Evolutionary conservation across 2,888 invertebrate species (phyloP).

Genomic region (Formica aserva): DNA sequence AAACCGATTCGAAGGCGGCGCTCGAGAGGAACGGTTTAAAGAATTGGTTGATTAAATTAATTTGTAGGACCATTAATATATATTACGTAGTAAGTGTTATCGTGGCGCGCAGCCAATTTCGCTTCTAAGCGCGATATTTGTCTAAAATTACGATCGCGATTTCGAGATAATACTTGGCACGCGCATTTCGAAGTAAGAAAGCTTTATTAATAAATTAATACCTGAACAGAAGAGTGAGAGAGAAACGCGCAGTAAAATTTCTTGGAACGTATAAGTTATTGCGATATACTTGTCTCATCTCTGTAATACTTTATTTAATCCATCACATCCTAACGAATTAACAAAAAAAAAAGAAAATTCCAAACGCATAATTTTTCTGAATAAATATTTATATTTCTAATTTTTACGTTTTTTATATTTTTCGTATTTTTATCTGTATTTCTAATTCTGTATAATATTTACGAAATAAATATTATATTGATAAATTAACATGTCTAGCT

Average conservation of each 20-base stretch:
- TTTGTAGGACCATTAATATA: constrained; percentile 43
- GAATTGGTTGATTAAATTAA: constrained; percentile 44
- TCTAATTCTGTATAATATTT: not conserved
- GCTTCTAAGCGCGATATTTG: constrained; percentile 38
- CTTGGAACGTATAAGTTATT: constrained; percentile 3
- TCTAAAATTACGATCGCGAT: constrained; percentile 45
- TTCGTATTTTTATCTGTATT: not conserved
- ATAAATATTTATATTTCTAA: not conserved
- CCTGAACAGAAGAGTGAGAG: constrained; percentile 4
- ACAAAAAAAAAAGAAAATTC: not conserved
- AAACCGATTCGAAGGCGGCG: constrained; percentile 2
- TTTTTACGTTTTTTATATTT: not conserved
- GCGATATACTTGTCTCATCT: not conserved
- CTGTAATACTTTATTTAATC: not conserved
- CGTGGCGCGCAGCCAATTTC: constrained; percentile 41
- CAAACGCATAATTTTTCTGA: not conserved
- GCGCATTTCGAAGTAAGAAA: constrained; percentile 7
- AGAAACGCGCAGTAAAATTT: not conserved
- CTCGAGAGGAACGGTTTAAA: constrained; percentile 4
- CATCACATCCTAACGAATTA: not conserved
- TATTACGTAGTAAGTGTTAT: constrained; percentile 40
- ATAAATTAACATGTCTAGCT: not conserved
- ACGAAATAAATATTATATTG: not conserved
- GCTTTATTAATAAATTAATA: constrained; percentile 46
- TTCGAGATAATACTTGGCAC: not conserved